Percentiles rank a stretch among this genome's conserved stretches.
These are phyloP conservation scores for Machimus rusticus DNA, from an alignment of 2,888 invertebrate species.

Conservation along the genomic window DNA sequence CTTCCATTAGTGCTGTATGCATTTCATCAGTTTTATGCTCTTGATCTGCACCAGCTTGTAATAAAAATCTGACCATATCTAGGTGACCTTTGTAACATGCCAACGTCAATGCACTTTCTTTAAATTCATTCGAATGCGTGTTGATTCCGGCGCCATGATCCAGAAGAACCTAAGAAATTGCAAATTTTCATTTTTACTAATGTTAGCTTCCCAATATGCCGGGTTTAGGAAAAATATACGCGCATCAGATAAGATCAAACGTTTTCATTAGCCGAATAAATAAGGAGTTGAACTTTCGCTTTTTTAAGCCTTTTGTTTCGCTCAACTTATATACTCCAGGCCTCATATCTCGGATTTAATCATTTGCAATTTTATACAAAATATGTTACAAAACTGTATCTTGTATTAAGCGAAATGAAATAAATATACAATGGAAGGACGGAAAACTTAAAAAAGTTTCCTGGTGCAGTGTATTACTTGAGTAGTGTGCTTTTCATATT, in stretches of 20 bases:
- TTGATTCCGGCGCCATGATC: conserved; percentile 97
- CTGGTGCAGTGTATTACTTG: not conserved
- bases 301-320: not conserved
- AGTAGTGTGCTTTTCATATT: not conserved
- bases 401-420: no score
- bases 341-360: conserved; percentile 73
- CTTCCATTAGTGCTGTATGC: conserved; percentile 99
- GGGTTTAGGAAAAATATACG: not conserved
- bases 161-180: conserved; percentile 72
- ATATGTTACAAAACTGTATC: no score
- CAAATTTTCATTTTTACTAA: not conserved
- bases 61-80: conserved; percentile 94
- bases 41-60: conserved; percentile 95
- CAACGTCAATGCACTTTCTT: conserved; percentile 94
- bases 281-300: not conserved
- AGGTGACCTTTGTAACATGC: conserved; percentile 97
- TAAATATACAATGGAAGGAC: not conserved
- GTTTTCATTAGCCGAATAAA: conserved; percentile 54
- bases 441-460: not conserved
- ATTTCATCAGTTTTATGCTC: conserved; percentile 99
- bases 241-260: conserved; percentile 64
- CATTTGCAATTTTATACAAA: conserved; percentile 55
- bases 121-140: conserved; percentile 98
- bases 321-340: conserved; percentile 50
- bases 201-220: not conserved